Percentiles rank a stretch among this genome's conserved stretches.
Evolutionary conservation across 2,113 vertebrate genomes (phyloP).

Genomic region (Oryzias javanicus): DNA sequence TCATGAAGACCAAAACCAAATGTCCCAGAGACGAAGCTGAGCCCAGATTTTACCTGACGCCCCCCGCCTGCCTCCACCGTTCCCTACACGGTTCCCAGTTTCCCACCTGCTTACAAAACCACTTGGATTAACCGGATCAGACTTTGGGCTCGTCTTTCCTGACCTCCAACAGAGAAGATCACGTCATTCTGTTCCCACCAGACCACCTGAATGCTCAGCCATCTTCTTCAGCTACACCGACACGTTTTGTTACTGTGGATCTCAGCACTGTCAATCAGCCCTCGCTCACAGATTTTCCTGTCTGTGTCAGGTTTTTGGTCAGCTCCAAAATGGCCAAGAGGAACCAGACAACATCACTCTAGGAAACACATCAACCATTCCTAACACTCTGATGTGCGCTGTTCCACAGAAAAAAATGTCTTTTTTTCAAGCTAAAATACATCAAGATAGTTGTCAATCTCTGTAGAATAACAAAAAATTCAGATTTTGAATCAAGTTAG

Average conservation of each 20-base stretch:
- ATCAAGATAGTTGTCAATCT: no score
- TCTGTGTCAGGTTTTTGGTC: no score
- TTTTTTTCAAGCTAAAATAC: no score
- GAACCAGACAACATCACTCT: no score
- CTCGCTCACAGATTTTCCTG: no score
- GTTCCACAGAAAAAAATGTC: no score
- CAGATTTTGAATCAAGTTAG: no score
- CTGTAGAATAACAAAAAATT: no score
- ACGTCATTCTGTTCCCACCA: not conserved
- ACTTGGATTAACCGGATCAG: slow-evolving; percentile 31
- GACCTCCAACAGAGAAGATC: not conserved
- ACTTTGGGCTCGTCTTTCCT: slow-evolving; percentile 7
- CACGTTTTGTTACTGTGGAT: not conserved
- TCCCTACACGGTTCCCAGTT: not conserved
- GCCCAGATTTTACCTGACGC: slow-evolving; percentile 4
- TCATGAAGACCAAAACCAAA: slow-evolving; percentile 21
- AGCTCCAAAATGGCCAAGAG: no score
- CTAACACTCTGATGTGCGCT: no score
- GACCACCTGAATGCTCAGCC: not conserved
- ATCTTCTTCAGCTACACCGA: not conserved
- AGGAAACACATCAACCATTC: no score
- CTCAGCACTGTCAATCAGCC: not conserved
- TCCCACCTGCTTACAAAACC: slow-evolving; percentile 8
- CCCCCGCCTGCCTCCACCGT: slow-evolving; percentile 1
- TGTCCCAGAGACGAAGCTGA: not conserved